A percentile compares a stretch with the other conserved stretches of the same genome.
These are phyloP conservation scores for Hermetia illucens DNA, from an alignment of 1,140 invertebrate genomes.

Conservation along the genomic window DNA sequence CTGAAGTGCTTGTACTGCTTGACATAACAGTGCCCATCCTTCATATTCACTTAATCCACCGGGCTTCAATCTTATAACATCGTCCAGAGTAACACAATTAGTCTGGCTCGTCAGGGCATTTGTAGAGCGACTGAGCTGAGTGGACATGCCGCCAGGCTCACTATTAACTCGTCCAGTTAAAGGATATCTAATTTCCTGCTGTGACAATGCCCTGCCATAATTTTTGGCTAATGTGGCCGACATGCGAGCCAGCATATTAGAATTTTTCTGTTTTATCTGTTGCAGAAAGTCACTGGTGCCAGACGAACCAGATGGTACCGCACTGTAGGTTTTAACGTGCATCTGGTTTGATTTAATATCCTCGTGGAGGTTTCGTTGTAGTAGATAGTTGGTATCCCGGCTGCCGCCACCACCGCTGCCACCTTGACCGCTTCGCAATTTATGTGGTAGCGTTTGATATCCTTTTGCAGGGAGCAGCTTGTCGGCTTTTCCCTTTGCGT, in stretches of 20 bases:
- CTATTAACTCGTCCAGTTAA: too few relatives aligned
- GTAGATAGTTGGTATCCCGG: too few relatives aligned
- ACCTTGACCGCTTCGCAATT: too few relatives aligned
- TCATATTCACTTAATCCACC: conserved; percentile 38
- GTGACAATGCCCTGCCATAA: background rate
- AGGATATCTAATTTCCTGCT: too few relatives aligned
- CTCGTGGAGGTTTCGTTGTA: too few relatives aligned
- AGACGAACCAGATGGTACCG: too few relatives aligned
- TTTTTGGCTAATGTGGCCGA: background rate
- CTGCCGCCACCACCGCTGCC: too few relatives aligned
- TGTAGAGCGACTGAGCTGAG: background rate
- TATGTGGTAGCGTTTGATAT: background rate
- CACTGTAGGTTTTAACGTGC: too few relatives aligned
- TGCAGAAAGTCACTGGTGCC: background rate
- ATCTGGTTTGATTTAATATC: too few relatives aligned
- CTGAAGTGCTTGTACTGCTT: conserved; percentile 45
- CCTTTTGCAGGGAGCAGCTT: too few relatives aligned
- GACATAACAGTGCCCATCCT: conserved; percentile 44
- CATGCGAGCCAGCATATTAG: background rate
- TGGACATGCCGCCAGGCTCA: too few relatives aligned
- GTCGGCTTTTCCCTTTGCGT: too few relatives aligned
- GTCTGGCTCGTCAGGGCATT: background rate
- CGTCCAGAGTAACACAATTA: conserved; percentile 11
- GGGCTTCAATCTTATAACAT: conserved; percentile 35
- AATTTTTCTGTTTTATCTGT: background rate